Percentiles rank a stretch among this genome's conserved stretches.
Evolutionary conservation across 2,888 invertebrate genomes (phyloP).

Genomic region (Morpho achilles): DNA sequence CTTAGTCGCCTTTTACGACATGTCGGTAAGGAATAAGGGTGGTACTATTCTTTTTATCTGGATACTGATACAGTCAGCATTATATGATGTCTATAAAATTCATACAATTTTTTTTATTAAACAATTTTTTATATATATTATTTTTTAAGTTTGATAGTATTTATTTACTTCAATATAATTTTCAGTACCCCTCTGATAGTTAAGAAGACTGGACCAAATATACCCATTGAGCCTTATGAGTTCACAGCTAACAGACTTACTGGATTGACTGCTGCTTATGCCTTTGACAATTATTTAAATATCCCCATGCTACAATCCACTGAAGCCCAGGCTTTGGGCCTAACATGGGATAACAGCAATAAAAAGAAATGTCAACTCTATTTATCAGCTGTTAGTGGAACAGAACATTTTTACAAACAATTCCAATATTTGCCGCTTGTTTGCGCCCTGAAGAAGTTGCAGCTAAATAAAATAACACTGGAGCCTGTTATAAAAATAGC

Average conservation of each 20-base stretch:
- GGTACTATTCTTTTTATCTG: too few species aligned
- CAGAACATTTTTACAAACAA: conserved; percentile 47
- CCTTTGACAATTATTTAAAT: conserved; percentile 40
- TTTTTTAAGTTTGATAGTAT: neutral
- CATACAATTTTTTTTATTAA: neutral
- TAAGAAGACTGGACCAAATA: conserved; percentile 40
- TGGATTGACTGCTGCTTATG: conserved; percentile 46
- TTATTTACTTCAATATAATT: conserved; percentile 11
- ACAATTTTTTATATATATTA: neutral
- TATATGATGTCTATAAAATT: too few species aligned
- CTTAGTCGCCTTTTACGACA: too few species aligned
- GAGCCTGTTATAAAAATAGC: conserved; percentile 45
- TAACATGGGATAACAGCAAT: conserved; percentile 42
- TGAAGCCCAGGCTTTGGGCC: conserved; percentile 41
- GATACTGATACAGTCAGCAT: too few species aligned
- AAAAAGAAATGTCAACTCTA: conserved; percentile 38
- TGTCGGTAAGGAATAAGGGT: too few species aligned
- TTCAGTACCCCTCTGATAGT: conserved; percentile 45
- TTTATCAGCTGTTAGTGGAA: conserved; percentile 45
- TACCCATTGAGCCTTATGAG: conserved; percentile 40
- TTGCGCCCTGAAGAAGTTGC: conserved; percentile 46
- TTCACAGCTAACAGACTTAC: conserved; percentile 50
- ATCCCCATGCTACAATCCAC: conserved; percentile 39
- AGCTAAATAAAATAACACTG: conserved; percentile 43
- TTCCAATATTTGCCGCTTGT: conserved; percentile 47